Percentiles rank a stretch among this genome's conserved stretches.
Conservation (phyloP, 2,888 invertebrate genomes). For the Melitaea athalia region DNA sequence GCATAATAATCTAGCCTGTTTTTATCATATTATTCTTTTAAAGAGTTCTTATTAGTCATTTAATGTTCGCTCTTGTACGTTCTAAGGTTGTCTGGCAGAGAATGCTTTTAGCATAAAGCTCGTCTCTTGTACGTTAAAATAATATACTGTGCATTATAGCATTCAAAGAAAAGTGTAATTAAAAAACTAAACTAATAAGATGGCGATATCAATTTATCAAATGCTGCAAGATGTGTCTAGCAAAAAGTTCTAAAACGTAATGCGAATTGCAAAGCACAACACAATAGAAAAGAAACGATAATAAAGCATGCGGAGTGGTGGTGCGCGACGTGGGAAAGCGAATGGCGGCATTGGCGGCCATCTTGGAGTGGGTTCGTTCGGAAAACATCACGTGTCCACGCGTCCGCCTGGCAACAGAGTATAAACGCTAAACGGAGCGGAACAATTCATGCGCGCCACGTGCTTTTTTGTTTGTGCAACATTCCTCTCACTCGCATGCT, state of each 20-base stretch:
- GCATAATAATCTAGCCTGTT: not conserved
- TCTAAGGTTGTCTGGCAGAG: too few species aligned
- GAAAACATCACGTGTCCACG: constrained; percentile 73
- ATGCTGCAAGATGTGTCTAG: constrained; percentile 43
- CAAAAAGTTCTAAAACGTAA: constrained; percentile 56
- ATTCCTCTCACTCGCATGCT: constrained; percentile 60
- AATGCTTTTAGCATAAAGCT: too few species aligned
- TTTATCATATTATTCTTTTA: constrained; percentile 7
- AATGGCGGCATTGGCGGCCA: constrained; percentile 74
- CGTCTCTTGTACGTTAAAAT: too few species aligned
- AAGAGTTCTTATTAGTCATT: too few species aligned
- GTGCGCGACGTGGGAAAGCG: constrained; percentile 79
- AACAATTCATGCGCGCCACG: constrained; percentile 74
- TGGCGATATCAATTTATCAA: constrained; percentile 36
- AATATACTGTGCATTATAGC: not conserved
- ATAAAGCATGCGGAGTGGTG: constrained; percentile 66
- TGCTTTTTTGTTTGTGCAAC: constrained; percentile 76
- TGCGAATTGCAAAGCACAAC: constrained; percentile 62
- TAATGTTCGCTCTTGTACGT: not conserved
- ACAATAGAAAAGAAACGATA: constrained; percentile 71
- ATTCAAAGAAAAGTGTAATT: constrained; percentile 5
- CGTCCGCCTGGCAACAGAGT: constrained; percentile 77
- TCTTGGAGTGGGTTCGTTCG: constrained; percentile 71
- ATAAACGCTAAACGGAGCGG: constrained; percentile 72
- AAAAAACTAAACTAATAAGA: constrained; percentile 33